Percentiles rank a stretch among this genome's conserved stretches.
Evolutionary conservation across 1,140 invertebrate species (phyloP).

Genomic region (Leptopilina clavipes): DNA sequence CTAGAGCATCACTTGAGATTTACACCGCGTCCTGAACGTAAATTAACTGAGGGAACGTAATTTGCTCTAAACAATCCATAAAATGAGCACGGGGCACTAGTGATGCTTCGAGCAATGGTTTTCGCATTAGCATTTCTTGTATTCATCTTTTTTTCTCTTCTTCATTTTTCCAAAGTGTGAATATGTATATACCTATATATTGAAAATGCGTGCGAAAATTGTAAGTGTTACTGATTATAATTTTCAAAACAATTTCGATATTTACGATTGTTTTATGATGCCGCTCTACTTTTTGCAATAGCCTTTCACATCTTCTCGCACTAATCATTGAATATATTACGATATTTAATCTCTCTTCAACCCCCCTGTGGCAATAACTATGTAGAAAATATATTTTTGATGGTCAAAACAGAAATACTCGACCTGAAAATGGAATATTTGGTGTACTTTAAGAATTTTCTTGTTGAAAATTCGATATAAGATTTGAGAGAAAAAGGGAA

Average conservation of each 20-base stretch:
- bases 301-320: background rate
- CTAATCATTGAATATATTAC: background rate
- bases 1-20: slow-evolving; percentile 34
- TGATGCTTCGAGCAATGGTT: slow-evolving; percentile 15
- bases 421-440: too few relatives aligned
- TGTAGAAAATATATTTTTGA: too few relatives aligned
- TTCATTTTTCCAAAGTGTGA: background rate
- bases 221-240: background rate
- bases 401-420: too few relatives aligned
- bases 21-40: slow-evolving; percentile 39
- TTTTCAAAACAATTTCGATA: slow-evolving; percentile 1
- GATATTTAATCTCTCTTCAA: too few relatives aligned
- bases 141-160: background rate
- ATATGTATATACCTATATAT: too few relatives aligned
- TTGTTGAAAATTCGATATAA: too few relatives aligned
- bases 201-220: background rate
- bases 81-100: slow-evolving; percentile 35
- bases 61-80: slow-evolving; percentile 51
- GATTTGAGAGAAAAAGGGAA: too few relatives aligned
- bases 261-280: slow-evolving; percentile 6
- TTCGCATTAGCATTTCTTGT: slow-evolving; percentile 33
- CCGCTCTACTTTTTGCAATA: background rate
- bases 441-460: too few relatives aligned
- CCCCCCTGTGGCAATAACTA: too few relatives aligned
- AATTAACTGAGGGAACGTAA: slow-evolving; percentile 45